Percentiles rank a stretch among this genome's conserved stretches.
Conservation (phyloP, 2,888 invertebrate genomes). For the Apocheima hispidaria region DNA sequence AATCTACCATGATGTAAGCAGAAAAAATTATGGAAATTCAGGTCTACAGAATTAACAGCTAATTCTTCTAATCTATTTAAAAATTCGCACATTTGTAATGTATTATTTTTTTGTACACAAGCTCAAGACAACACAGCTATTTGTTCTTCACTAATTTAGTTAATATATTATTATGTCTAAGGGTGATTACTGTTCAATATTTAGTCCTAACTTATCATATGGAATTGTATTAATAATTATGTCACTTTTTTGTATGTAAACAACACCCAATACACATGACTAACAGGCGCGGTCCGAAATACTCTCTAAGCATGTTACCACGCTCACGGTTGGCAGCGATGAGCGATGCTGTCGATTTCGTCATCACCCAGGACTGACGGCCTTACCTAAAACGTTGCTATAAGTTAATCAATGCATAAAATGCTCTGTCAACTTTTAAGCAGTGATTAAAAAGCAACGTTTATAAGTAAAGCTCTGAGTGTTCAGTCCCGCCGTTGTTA, state of each 20-base stretch:
- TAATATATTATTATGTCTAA: background rate
- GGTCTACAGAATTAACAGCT: conserved; percentile 12
- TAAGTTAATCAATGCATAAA: too few relatives aligned
- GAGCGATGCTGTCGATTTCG: too few relatives aligned
- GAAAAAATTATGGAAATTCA: conserved; percentile 19
- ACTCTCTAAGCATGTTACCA: too few relatives aligned
- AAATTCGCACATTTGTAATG: background rate
- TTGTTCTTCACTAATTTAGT: conserved; percentile 14
- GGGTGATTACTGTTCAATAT: background rate
- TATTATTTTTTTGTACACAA: conserved; percentile 7
- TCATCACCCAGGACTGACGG: too few relatives aligned
- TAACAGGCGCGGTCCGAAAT: too few relatives aligned
- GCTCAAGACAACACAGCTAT: conserved; percentile 13
- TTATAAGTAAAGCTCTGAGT: too few relatives aligned
- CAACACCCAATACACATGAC: conserved; percentile 4
- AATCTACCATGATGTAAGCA: conserved; percentile 10
- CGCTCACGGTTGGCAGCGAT: too few relatives aligned
- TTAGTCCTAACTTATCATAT: conserved; percentile 4
- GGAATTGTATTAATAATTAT: conserved; percentile 1
- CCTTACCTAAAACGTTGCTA: too few relatives aligned
- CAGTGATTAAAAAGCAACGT: too few relatives aligned
- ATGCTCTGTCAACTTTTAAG: too few relatives aligned
- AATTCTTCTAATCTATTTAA: conserved; percentile 11
- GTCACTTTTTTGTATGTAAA: conserved; percentile 6
- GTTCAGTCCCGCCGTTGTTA: too few relatives aligned